Base-by-base conservation (phyloP, 2,888 invertebrate genomes). In the Cabera pusaria region DNA sequence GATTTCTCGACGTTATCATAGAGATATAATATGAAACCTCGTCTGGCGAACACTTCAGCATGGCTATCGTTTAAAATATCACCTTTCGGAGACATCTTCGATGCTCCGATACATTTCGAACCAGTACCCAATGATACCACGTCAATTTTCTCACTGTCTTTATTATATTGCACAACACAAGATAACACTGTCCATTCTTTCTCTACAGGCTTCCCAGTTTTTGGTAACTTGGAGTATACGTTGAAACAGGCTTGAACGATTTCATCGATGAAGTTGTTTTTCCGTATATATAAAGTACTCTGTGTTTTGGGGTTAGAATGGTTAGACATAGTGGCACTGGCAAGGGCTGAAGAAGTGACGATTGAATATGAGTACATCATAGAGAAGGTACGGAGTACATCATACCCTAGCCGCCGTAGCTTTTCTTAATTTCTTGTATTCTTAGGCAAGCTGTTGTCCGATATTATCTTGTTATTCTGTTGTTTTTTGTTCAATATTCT, bases 61-160 rank as follows among this genome's bases (percentile, higher is more conserved):
- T 98, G 98, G 19, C 96, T 96, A 74, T 98, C 98, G 69, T 96
- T 96, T 6, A 98, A 62, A 43, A 95, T 88, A 56, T 92, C 91
- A 1, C 97, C 97, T 12, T 70, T 72, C 1, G 84, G 61, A 32
- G 92, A 93, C 83, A 94, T 85, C 71, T 92, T 92, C 1, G 82
- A 78, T 36, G 90, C 88, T 1, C 97, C 97, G 47, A 98, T 91
- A 74, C 98, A 98, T 85, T 97, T 98, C 0, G 98, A 95, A 0
- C 98, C 98, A 1, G 96, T 96, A 1, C 96, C 97, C 33, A 97
- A 72, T n/a, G 97, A 91, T 11, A 97, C 92, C 2, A 97, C 92
- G 65, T 91, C 88, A 18, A 80, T 56, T 3, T 63, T 54, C 24
- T 74, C 58, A 14, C 53, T 59, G 5, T 29, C 38, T 21, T 49